Evolutionary conservation across 2,113 vertebrate genomes (phyloP).

Genomic region (Perccottus glenii): DNA sequence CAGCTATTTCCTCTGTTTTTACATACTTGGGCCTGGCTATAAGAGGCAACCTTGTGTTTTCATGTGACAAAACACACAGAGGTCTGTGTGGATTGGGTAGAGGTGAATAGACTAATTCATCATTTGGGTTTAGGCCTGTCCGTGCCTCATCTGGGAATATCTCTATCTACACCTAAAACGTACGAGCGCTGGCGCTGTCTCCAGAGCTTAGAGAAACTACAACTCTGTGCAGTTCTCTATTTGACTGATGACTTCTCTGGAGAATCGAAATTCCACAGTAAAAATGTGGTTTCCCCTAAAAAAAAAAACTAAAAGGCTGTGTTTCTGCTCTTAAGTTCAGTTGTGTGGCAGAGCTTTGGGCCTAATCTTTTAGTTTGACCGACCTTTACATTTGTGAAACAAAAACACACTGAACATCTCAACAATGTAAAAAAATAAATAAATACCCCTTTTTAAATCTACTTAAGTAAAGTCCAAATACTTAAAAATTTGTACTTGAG

Average conservation of each 20-base stretch:
- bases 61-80: slow-evolving; percentile 77
- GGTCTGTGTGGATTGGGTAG: slow-evolving; percentile 68
- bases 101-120: slow-evolving; percentile 78
- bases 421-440: too few species aligned
- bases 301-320: slow-evolving; percentile 15
- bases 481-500: too few species aligned
- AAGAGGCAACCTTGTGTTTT: slow-evolving; percentile 77
- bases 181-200: slow-evolving; percentile 63
- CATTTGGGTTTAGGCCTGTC: slow-evolving; percentile 65
- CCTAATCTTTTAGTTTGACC: slow-evolving; percentile 23
- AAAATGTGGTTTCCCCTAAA: slow-evolving; percentile 56
- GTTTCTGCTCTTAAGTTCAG: slow-evolving; percentile 18
- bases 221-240: slow-evolving; percentile 60
- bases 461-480: too few species aligned
- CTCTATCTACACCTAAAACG: slow-evolving; percentile 71
- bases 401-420: slow-evolving; percentile 8
- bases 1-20: slow-evolving; percentile 79
- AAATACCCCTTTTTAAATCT: too few species aligned
- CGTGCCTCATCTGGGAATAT: slow-evolving; percentile 69
- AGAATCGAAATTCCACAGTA: slow-evolving; percentile 66
- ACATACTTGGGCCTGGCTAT: slow-evolving; percentile 65
- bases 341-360: slow-evolving; percentile 21
- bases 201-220: slow-evolving; percentile 65
- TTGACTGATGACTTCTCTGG: slow-evolving; percentile 73
- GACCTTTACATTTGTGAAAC: slow-evolving; percentile 13